Percentiles rank a stretch among this genome's conserved stretches.
Evolutionary conservation across 1,140 invertebrate genomes (phyloP).

Genomic region (Drosophila sulfurigaster): DNA sequence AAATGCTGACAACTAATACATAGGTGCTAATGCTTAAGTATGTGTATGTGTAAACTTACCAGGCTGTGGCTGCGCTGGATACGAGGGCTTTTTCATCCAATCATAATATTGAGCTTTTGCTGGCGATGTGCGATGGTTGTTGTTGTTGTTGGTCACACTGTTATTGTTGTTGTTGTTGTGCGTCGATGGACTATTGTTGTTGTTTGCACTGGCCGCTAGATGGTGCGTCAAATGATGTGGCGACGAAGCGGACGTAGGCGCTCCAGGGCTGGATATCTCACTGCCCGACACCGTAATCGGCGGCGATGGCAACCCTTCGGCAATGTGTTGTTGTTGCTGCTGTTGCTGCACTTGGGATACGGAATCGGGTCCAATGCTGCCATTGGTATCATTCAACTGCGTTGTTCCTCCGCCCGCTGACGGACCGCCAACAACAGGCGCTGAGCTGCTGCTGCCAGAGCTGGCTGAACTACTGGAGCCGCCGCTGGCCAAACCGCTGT

Average conservation of each 20-base stretch:
- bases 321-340: slow-evolving; percentile 64
- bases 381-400: slow-evolving; percentile 75
- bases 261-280: slow-evolving; percentile 89
- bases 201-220: slow-evolving; percentile 62
- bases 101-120: slow-evolving; percentile 93
- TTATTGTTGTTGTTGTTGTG: slow-evolving; percentile 75
- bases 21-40: background rate
- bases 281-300: slow-evolving; percentile 88
- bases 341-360: slow-evolving; percentile 42
- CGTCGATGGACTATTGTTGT: slow-evolving; percentile 75
- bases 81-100: slow-evolving; percentile 95
- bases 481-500: slow-evolving; percentile 60
- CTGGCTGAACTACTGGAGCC: slow-evolving; percentile 72
- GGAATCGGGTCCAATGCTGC: slow-evolving; percentile 60
- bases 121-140: slow-evolving; percentile 86
- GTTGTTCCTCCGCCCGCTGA: slow-evolving; percentile 54
- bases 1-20: slow-evolving; percentile 40
- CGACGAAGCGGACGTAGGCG: slow-evolving; percentile 83
- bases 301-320: slow-evolving; percentile 86
- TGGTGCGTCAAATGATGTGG: slow-evolving; percentile 79
- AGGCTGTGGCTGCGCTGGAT: slow-evolving; percentile 92
- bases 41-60: slow-evolving; percentile 86
- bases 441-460: slow-evolving; percentile 84
- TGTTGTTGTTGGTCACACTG: slow-evolving; percentile 64
- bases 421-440: slow-evolving; percentile 49